Conservation (phyloP, 2,888 invertebrate species). For the Campoletis raptor region DNA sequence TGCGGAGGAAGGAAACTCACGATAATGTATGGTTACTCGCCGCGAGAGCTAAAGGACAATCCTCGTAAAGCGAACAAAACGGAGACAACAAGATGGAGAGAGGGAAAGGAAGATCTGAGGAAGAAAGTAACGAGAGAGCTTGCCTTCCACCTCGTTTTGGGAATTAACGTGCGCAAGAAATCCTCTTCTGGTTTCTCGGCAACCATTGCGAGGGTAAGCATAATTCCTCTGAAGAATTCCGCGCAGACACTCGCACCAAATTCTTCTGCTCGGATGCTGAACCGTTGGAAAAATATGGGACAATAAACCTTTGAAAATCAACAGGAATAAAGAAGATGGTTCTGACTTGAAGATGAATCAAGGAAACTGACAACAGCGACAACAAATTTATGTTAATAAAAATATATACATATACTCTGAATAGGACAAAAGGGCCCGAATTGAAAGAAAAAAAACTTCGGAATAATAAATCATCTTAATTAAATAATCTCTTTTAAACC, state of each 20-base stretch:
- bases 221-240: constrained; percentile 42
- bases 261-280: neutral
- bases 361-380: neutral
- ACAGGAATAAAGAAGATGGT: neutral
- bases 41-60: constrained; percentile 63
- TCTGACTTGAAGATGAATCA: neutral
- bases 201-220: constrained; percentile 9
- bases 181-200: constrained; percentile 39
- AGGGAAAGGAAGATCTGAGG: constrained; percentile 40
- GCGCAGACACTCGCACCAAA: constrained; percentile 10
- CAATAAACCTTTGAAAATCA: constrained; percentile 18
- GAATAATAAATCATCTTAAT: neutral
- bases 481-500: neutral
- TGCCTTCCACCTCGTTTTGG: constrained; percentile 59
- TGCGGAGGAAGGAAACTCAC: constrained; percentile 63
- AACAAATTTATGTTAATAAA: neutral
- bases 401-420: neutral
- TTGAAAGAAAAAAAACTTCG: neutral
- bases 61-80: constrained; percentile 60
- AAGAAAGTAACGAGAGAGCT: constrained; percentile 54
- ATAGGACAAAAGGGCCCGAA: neutral
- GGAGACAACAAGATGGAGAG: constrained; percentile 53
- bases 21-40: constrained; percentile 66
- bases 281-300: constrained; percentile 14
- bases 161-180: constrained; percentile 63